Evolutionary conservation across 1,140 invertebrate species (phyloP).

Genomic region (Drosophila mojavensis): DNA sequence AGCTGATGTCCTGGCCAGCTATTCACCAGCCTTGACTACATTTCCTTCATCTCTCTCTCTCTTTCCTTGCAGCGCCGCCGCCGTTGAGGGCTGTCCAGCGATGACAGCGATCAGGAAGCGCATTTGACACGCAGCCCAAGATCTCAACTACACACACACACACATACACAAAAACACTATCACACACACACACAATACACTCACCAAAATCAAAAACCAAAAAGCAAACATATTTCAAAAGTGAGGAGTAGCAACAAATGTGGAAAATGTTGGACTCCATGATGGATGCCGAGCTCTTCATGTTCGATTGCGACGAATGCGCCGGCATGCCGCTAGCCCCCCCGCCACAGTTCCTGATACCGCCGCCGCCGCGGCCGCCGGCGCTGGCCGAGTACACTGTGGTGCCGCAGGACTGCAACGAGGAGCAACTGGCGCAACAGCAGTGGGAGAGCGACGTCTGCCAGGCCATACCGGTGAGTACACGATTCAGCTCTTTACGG

Average conservation of each 20-base stretch:
- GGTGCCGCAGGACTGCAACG: conserved; percentile 72
- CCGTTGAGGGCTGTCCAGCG: conserved; percentile 69
- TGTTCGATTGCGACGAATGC: conserved; percentile 85
- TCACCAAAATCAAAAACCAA: conserved; percentile 23
- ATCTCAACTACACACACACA: conserved; percentile 27
- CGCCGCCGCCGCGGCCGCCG: conserved; percentile 86
- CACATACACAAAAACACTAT: background rate
- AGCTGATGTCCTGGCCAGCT: conserved; percentile 17
- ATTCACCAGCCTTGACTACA: conserved; percentile 41
- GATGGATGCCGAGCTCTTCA: conserved; percentile 68
- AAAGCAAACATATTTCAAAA: conserved; percentile 12
- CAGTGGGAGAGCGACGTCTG: conserved; percentile 83
- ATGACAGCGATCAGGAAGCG: conserved; percentile 71
- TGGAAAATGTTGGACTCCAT: conserved; percentile 80
- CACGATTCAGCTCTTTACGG: background rate
- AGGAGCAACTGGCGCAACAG: conserved; percentile 75
- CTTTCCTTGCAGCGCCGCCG: conserved; percentile 55
- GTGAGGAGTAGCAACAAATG: conserved; percentile 57
- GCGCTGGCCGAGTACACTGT: conserved; percentile 84
- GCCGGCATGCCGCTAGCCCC: conserved; percentile 86
- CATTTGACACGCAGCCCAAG: conserved; percentile 69
- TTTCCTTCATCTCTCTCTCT: conserved; percentile 3
- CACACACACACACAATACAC: conserved; percentile 9
- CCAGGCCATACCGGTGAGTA: conserved; percentile 85
- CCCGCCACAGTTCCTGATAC: conserved; percentile 86